Percentiles rank a stretch among this genome's conserved stretches.
Evolutionary conservation across 2,113 vertebrate genomes (phyloP).

Genomic region (Panthera leo): DNA sequence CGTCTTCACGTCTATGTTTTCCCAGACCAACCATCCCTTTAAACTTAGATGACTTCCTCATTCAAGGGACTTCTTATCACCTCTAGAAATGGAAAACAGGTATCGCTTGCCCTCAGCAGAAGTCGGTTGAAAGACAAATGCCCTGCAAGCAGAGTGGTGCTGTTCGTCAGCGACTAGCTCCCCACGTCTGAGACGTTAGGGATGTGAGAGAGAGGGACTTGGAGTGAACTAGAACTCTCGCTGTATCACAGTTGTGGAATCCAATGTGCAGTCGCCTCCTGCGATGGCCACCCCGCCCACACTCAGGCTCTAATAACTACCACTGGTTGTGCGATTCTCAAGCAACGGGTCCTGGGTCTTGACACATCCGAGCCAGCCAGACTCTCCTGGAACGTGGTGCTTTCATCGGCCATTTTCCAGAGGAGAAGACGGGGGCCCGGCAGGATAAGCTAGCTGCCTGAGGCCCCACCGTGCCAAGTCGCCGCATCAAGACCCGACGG

Average conservation of each 20-base stretch:
- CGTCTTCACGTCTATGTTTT: neutral
- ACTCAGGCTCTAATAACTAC: neutral
- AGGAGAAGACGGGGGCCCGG: neutral
- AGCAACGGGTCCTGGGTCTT: accelerated
- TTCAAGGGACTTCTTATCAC: slow-evolving; percentile 16
- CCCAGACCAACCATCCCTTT: neutral
- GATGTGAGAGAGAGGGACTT: accelerated
- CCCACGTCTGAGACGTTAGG: too few relatives aligned
- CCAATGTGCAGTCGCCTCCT: neutral
- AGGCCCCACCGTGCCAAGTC: accelerated
- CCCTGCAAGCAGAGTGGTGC: accelerated
- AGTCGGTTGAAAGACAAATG: neutral
- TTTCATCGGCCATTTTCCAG: neutral
- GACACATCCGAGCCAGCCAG: accelerated
- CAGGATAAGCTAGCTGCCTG: accelerated
- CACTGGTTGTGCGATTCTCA: neutral
- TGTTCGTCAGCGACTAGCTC: neutral
- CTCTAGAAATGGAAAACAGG: neutral
- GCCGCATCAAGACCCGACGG: accelerated
- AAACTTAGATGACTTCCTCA: neutral
- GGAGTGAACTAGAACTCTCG: neutral
- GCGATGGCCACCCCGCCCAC: neutral
- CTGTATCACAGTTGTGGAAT: neutral
- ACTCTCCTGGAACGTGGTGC: neutral
- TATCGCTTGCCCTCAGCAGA: neutral